phyloP scores from a whole-genome alignment of 2,113 vertebrate genomes.

The Sprattus sprattus region DNA sequence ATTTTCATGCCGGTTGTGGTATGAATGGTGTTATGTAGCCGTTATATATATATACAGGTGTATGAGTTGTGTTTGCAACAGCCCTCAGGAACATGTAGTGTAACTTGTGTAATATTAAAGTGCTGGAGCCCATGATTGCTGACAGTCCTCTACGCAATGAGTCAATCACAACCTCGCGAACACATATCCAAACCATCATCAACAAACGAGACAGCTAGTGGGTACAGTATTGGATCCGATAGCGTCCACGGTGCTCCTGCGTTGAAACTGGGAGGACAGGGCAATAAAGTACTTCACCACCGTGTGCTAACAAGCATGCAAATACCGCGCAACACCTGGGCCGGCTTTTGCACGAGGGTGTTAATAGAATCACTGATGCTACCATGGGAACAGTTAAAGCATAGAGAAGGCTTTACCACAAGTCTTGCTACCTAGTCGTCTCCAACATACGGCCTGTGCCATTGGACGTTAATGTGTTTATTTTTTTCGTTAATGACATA shows the following conservation, averaged over 20 bases:
- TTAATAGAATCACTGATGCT: slow-evolving; percentile 73
- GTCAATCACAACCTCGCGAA: background rate
- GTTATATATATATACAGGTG: background rate
- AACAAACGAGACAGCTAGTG: background rate
- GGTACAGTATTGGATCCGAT: background rate
- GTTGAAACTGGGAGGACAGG: slow-evolving; percentile 43
- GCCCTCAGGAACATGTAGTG: too few relatives aligned
- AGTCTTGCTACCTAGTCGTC: too few relatives aligned
- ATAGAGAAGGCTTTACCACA: too few relatives aligned
- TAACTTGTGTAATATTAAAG: too few relatives aligned
- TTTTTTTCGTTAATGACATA: too few relatives aligned
- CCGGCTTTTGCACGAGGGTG: slow-evolving; percentile 65
- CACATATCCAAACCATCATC: background rate
- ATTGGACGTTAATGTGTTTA: too few relatives aligned
- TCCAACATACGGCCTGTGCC: too few relatives aligned
- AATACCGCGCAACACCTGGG: slow-evolving; percentile 69
- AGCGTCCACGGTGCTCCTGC: background rate
- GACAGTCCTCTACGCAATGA: background rate
- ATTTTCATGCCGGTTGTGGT: too few relatives aligned
- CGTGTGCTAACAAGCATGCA: slow-evolving; percentile 67
- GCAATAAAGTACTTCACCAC: slow-evolving; percentile 66
- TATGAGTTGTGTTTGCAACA: background rate
- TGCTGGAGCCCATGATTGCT: background rate
- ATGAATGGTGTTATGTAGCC: too few relatives aligned
- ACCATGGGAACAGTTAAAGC: slow-evolving; percentile 59